Conservation (phyloP, 2,113 vertebrate genomes). For the Sigmodon hispidus region DNA sequence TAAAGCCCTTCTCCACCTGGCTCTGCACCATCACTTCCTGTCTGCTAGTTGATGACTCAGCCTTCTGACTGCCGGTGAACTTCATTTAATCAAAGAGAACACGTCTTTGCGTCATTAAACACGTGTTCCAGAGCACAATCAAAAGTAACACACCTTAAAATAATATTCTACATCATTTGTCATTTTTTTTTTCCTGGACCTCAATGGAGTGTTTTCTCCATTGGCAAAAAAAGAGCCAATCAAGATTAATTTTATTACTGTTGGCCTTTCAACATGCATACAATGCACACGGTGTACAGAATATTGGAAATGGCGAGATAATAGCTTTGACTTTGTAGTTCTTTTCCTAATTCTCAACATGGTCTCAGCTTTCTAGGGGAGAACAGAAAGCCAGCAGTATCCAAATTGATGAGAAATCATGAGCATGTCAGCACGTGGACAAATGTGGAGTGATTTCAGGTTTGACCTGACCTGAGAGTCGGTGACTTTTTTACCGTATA, state of each 20-base stretch:
- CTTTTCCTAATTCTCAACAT: background rate
- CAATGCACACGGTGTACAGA: background rate
- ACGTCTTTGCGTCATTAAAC: too few relatives aligned
- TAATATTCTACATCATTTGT: too few relatives aligned
- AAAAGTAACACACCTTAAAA: too few relatives aligned
- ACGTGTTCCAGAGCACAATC: too few relatives aligned
- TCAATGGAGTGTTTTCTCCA: background rate
- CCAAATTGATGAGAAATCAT: background rate
- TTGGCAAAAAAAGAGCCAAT: conserved; percentile 41
- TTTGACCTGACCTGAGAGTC: background rate
- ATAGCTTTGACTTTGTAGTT: background rate
- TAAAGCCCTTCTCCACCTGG: too few relatives aligned
- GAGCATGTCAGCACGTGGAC: background rate
- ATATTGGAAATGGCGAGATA: background rate
- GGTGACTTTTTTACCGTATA: background rate
- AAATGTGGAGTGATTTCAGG: background rate
- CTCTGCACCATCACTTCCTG: too few relatives aligned
- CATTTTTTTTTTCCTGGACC: conserved; percentile 13
- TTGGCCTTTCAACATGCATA: background rate
- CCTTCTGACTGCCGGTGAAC: too few relatives aligned
- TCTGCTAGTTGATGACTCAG: too few relatives aligned
- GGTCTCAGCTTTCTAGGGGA: background rate
- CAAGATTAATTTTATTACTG: background rate
- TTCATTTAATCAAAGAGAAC: too few relatives aligned
- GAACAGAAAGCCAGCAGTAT: background rate